A percentile compares a stretch with the other conserved stretches of the same genome.
Evolutionary conservation across 2,888 invertebrate genomes (phyloP).

Genomic region (Agapostemon virescens): DNA sequence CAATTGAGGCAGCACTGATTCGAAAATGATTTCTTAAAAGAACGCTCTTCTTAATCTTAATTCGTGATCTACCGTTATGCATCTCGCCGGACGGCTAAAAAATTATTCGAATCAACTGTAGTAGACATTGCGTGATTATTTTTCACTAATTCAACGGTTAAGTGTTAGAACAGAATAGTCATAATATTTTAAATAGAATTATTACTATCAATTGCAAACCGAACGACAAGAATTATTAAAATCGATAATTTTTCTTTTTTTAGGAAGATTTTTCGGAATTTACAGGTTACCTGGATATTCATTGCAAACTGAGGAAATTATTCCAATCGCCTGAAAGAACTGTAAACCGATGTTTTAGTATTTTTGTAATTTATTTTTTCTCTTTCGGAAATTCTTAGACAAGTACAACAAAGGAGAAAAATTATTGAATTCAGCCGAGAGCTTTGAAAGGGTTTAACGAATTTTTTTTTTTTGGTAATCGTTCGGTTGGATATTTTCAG

Average conservation of each 20-base stretch:
- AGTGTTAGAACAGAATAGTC: too few relatives aligned
- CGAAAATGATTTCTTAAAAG: not conserved
- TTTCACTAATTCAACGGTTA: too few relatives aligned
- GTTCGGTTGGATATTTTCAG: not conserved
- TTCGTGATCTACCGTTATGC: not conserved
- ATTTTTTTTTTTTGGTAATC: not conserved
- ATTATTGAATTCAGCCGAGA: not conserved
- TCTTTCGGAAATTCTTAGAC: too few relatives aligned
- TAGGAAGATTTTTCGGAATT: not conserved
- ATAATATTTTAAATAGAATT: too few relatives aligned
- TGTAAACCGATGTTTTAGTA: too few relatives aligned
- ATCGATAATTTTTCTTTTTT: too few relatives aligned
- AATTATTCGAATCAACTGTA: not conserved
- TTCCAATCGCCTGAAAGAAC: too few relatives aligned
- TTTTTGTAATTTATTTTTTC: too few relatives aligned
- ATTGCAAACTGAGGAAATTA: too few relatives aligned
- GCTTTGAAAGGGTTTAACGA: not conserved
- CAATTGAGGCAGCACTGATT: not conserved
- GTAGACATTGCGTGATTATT: too few relatives aligned
- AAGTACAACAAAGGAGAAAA: not conserved
- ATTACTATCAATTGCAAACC: too few relatives aligned
- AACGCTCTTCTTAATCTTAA: not conserved
- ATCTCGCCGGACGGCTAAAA: not conserved
- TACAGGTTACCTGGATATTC: not conserved
- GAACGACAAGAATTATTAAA: too few relatives aligned